Conservation (phyloP, 2,113 vertebrate genomes). For the Parus major region DNA sequence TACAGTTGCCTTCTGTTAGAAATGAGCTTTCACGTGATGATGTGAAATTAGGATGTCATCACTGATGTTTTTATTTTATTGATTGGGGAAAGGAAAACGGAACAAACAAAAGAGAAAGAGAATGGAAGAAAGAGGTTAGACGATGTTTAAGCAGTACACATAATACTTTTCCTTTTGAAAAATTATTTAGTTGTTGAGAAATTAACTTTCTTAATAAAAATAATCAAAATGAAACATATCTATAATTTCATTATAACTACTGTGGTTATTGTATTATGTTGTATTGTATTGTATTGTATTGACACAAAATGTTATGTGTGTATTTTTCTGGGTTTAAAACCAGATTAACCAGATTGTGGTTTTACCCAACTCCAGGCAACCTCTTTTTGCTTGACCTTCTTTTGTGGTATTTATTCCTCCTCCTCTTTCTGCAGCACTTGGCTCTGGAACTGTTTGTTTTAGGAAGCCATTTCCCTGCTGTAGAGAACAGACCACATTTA, state of each 20-base stretch:
- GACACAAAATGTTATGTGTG: neutral
- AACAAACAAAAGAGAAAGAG: neutral
- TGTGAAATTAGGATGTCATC: conserved; percentile 19
- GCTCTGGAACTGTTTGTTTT: neutral
- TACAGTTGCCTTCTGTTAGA: neutral
- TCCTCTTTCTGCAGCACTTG: neutral
- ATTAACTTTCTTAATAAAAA: neutral
- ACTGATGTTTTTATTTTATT: conserved; percentile 21
- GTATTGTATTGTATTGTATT: neutral
- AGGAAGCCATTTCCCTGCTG: neutral
- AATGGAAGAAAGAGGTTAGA: neutral
- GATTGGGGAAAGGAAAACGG: neutral
- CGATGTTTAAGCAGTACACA: neutral
- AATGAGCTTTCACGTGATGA: neutral
- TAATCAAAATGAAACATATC: neutral
- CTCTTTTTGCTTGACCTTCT: neutral
- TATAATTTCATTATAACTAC: neutral
- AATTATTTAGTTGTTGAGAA: neutral
- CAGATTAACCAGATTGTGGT: neutral
- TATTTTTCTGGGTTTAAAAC: conserved; percentile 5
- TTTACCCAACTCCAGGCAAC: neutral
- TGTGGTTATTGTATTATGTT: neutral
- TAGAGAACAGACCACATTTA: neutral
- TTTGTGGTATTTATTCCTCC: neutral
- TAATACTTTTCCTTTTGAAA: neutral